These are phyloP conservation scores for Chaenodraco wilsoni DNA, from an alignment of 2,797 vertebrate species.

Conservation along the genomic window DNA sequence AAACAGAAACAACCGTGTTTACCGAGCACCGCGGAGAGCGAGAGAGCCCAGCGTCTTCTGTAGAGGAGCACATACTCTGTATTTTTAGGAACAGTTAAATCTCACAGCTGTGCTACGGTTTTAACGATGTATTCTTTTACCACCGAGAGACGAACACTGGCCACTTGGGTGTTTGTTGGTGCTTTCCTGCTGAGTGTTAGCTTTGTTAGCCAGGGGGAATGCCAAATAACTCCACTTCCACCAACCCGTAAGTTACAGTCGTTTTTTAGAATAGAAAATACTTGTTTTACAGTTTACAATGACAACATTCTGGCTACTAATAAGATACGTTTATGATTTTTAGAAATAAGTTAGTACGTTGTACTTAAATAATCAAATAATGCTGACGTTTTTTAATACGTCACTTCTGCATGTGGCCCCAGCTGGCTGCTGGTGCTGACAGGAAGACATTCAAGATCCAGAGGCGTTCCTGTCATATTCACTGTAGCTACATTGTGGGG, in stretches of 20 bases:
- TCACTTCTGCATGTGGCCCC: constrained; percentile 4
- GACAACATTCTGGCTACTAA: rapidly evolving
- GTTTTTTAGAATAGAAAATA: background rate
- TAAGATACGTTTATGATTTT: rapidly evolving
- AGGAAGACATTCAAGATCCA: too few species aligned
- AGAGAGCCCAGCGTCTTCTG: rapidly evolving
- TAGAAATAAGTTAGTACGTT: background rate
- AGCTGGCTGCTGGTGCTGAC: background rate
- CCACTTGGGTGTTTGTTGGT: background rate
- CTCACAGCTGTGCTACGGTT: background rate
- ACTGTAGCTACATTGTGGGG: too few species aligned
- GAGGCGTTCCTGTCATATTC: too few species aligned
- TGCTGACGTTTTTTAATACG: constrained; percentile 2
- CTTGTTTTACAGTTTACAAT: rapidly evolving
- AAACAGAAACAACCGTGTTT: constrained; percentile 4
- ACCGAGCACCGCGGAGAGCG: rapidly evolving
- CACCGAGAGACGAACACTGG: background rate
- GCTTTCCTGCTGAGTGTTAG: constrained; percentile 42
- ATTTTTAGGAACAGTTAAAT: background rate
- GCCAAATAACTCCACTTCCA: constrained; percentile 44
- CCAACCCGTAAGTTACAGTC: constrained; percentile 56
- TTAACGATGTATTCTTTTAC: constrained; percentile 18
- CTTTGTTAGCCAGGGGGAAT: constrained; percentile 52
- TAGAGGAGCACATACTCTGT: background rate
- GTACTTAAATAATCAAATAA: background rate